These are phyloP conservation scores for Oreohelix idahoensis DNA, from an alignment of 1,140 invertebrate species.

Conservation along the genomic window DNA sequence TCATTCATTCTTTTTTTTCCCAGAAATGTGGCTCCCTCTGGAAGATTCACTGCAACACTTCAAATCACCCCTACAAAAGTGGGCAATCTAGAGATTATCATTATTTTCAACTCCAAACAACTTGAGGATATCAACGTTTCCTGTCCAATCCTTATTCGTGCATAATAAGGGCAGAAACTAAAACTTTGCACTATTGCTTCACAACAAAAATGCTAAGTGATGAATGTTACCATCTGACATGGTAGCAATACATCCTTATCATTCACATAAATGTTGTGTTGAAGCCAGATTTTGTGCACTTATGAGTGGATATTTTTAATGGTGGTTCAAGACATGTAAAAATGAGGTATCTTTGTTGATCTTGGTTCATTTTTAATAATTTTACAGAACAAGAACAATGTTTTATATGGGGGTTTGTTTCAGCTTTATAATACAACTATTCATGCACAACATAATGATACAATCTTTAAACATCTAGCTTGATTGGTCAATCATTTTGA, in stretches of 20 bases:
- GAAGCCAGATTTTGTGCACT: background rate
- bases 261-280: background rate
- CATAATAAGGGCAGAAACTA: background rate
- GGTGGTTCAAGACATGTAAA: background rate
- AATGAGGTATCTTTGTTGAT: background rate
- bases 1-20: constrained; percentile 11
- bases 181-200: too few relatives aligned
- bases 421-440: too few relatives aligned
- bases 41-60: constrained; percentile 21
- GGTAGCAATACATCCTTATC: background rate
- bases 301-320: too few relatives aligned
- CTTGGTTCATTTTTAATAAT: too few relatives aligned
- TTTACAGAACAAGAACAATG: too few relatives aligned
- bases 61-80: constrained; percentile 9
- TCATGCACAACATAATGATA: too few relatives aligned
- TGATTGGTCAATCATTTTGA: too few relatives aligned
- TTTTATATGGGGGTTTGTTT: too few relatives aligned
- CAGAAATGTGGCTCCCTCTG: constrained; percentile 29
- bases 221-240: background rate
- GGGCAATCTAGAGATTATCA: constrained; percentile 18
- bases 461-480: too few relatives aligned
- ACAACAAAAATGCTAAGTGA: background rate
- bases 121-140: constrained; percentile 38
- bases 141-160: background rate
- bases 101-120: constrained; percentile 29